These are phyloP conservation scores for Himalopsyche kuldschensis DNA, from an alignment of 2,888 invertebrate species.

Conservation along the genomic window DNA sequence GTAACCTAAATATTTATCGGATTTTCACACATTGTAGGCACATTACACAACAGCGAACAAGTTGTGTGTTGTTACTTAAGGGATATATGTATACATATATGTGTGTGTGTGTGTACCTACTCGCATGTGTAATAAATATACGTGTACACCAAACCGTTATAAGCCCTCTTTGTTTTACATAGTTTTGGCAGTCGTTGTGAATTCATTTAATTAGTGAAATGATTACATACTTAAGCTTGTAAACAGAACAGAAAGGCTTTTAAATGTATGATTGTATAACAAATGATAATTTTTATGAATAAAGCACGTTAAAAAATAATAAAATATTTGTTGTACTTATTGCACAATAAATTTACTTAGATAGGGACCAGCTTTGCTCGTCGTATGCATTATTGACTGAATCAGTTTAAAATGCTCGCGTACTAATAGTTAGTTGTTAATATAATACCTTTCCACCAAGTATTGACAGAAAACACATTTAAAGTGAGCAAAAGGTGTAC, in stretches of 20 bases:
- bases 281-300: too few species aligned
- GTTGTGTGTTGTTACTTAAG: neutral
- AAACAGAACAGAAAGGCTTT: neutral
- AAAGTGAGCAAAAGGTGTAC: too few species aligned
- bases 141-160: neutral
- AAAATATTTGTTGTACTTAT: too few species aligned
- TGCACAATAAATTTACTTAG: too few species aligned
- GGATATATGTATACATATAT: neutral
- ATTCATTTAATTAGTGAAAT: neutral
- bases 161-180: neutral
- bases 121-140: neutral
- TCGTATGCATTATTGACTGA: too few species aligned
- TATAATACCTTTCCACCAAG: too few species aligned
- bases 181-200: neutral
- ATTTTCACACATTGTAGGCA: slow-evolving; percentile 31
- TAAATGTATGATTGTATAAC: neutral
- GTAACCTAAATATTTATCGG: slow-evolving; percentile 25
- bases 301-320: too few species aligned
- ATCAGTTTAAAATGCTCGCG: too few species aligned
- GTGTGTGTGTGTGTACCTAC: neutral
- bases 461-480: too few species aligned
- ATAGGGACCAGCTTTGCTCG: too few species aligned
- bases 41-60: slow-evolving; percentile 8
- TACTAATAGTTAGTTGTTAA: too few species aligned
- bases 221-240: neutral